Percentiles rank a stretch among this genome's conserved stretches.
Conservation (phyloP, 1,140 invertebrate species). For the Diorhabda carinulata region DNA sequence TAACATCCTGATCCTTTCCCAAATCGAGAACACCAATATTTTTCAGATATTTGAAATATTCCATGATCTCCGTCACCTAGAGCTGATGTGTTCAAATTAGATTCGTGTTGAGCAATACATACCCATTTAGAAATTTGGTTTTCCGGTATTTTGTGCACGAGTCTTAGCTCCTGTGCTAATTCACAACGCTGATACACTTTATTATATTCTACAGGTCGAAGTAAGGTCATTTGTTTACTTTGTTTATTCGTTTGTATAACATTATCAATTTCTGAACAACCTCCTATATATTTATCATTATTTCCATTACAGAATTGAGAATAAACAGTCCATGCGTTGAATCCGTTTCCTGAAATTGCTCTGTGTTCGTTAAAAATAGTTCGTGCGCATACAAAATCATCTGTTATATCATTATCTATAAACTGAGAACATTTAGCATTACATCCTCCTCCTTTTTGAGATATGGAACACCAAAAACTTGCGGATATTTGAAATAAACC, state of each 20-base stretch:
- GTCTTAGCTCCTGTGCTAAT: slow-evolving; percentile 60
- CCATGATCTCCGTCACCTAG: slow-evolving; percentile 67
- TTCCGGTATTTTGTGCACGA: slow-evolving; percentile 53
- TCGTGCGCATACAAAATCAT: slow-evolving; percentile 63
- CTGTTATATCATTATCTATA: slow-evolving; percentile 61
- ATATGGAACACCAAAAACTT: slow-evolving; percentile 61
- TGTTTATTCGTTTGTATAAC: not conserved
- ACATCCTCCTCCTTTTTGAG: slow-evolving; percentile 56
- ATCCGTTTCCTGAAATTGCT: slow-evolving; percentile 62
- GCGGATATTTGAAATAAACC: slow-evolving; percentile 73
- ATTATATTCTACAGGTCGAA: slow-evolving; percentile 24
- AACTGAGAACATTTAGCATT: slow-evolving; percentile 56
- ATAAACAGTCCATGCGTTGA: slow-evolving; percentile 68
- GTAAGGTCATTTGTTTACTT: not conserved
- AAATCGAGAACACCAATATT: slow-evolving; percentile 62
- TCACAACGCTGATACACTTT: slow-evolving; percentile 65
- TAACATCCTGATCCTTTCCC: slow-evolving; percentile 59
- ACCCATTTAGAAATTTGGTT: slow-evolving; percentile 66
- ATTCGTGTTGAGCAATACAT: slow-evolving; percentile 71
- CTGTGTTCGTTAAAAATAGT: slow-evolving; percentile 61
- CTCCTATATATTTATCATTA: slow-evolving; percentile 44
- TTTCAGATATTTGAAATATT: slow-evolving; percentile 68
- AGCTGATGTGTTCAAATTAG: slow-evolving; percentile 64
- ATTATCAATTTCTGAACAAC: slow-evolving; percentile 40
- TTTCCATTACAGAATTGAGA: slow-evolving; percentile 46